A percentile compares a stretch with the other conserved stretches of the same genome.
phyloP scores from a whole-genome alignment of 2,888 invertebrate species.

The Reticulitermes lucifugus region DNA sequence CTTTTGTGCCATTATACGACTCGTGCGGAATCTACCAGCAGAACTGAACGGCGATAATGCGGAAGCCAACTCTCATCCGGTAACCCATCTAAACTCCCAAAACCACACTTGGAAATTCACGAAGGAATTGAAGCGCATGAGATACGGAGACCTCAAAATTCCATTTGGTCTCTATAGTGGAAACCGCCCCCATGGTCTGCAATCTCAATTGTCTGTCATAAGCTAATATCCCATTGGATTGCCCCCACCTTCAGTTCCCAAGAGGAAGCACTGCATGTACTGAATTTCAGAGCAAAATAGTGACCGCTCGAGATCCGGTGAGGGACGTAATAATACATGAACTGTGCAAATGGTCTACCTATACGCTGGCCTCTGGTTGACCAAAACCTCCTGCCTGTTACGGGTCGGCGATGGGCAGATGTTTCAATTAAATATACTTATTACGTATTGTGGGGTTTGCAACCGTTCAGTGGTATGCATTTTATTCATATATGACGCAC shows the following conservation, averaged over 20 bases:
- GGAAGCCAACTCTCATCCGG: no score
- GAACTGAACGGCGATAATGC: no score
- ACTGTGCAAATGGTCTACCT: not conserved
- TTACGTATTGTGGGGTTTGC: not conserved
- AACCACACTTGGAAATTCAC: not conserved
- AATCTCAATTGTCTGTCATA: slow-evolving; percentile 25
- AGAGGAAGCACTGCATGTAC: not conserved
- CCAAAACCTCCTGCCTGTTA: not conserved
- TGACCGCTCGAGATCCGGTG: slow-evolving; percentile 8
- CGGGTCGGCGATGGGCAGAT: not conserved
- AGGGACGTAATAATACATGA: slow-evolving; percentile 17
- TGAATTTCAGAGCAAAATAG: not conserved
- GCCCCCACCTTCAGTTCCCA: slow-evolving; percentile 2
- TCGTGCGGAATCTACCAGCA: not conserved
- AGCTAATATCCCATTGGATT: not conserved
- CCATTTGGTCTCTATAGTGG: not conserved
- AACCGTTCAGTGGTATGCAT: not conserved
- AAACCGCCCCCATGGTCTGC: not conserved
- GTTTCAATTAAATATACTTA: not conserved
- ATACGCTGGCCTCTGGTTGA: not conserved
- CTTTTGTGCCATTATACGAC: not conserved
- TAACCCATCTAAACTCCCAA: not conserved
- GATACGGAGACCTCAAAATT: not conserved
- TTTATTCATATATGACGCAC: not conserved
- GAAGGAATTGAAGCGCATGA: not conserved